Percentiles rank a stretch among this genome's conserved stretches.
Conservation (phyloP, 2,797 vertebrate species). For the Tauraco hartlaubi region DNA sequence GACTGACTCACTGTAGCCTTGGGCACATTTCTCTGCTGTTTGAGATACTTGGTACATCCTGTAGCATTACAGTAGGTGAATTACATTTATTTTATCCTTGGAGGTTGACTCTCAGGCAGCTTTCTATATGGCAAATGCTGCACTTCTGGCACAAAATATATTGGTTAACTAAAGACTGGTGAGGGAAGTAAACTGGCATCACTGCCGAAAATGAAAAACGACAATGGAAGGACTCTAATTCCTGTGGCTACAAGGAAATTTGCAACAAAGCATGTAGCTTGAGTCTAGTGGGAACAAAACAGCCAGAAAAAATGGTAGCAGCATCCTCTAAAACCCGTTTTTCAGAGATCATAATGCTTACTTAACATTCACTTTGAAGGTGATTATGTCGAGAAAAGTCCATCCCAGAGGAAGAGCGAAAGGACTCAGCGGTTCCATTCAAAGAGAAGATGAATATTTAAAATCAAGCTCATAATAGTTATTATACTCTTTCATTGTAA, state of each 20-base stretch:
- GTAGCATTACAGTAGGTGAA: slow-evolving; percentile 37
- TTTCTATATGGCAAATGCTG: not conserved
- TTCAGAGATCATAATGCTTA: slow-evolving; percentile 10
- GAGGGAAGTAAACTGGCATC: slow-evolving; percentile 1
- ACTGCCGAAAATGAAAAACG: not conserved
- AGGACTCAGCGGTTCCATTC: not conserved
- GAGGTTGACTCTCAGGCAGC: not conserved
- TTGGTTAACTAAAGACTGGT: not conserved
- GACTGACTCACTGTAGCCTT: slow-evolving; percentile 36
- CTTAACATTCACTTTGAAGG: slow-evolving; percentile 35
- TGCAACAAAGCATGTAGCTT: not conserved
- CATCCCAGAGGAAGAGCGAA: slow-evolving; percentile 39
- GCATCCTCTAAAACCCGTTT: not conserved
- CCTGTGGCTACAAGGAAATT: not conserved
- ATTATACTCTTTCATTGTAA: not conserved
- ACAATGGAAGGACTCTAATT: not conserved
- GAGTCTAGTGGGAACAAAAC: not conserved
- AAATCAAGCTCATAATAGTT: slow-evolving; percentile 27
- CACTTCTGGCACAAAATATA: not conserved
- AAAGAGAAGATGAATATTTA: slow-evolving; percentile 41
- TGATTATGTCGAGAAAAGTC: slow-evolving; percentile 2
- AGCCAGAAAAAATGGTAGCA: not conserved
- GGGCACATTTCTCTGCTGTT: slow-evolving; percentile 29
- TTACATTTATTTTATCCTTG: slow-evolving; percentile 38
- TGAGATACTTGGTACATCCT: slow-evolving; percentile 27